Conservation (phyloP, 2,113 vertebrate species). For the Trinectes maculatus region DNA sequence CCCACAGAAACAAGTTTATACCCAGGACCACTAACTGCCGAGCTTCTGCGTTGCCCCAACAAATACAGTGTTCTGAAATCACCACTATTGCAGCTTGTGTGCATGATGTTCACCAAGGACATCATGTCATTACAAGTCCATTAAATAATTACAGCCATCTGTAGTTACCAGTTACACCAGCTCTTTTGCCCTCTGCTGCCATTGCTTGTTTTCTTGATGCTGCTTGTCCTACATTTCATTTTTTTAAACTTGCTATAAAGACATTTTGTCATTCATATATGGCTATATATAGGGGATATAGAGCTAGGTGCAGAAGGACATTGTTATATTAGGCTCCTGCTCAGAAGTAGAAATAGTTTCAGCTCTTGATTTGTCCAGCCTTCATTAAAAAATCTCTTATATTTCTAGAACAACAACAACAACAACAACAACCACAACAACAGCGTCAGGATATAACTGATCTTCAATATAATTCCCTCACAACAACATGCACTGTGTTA, state of each 20-base stretch:
- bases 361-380: too few relatives aligned
- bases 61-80: conserved; percentile 2
- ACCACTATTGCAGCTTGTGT: not conserved
- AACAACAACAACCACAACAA: too few relatives aligned
- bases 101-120: not conserved
- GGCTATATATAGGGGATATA: too few relatives aligned
- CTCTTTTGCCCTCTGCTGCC: conserved; percentile 19
- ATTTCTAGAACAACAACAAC: not conserved
- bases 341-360: too few relatives aligned
- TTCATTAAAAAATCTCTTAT: too few relatives aligned
- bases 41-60: not conserved
- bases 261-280: not conserved
- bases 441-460: not conserved
- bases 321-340: not conserved
- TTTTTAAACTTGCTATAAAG: too few relatives aligned
- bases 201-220: conserved; percentile 10
- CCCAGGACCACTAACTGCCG: not conserved
- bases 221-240: too few relatives aligned
- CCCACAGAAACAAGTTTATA: not conserved
- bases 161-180: conserved; percentile 28
- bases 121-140: conserved; percentile 20
- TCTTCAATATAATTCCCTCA: not conserved
- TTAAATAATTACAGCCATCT: conserved; percentile 32
- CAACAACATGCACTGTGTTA: not conserved
- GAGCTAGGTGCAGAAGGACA: not conserved